Conservation (phyloP, 2,113 vertebrate genomes). For the Candoia aspera region DNA sequence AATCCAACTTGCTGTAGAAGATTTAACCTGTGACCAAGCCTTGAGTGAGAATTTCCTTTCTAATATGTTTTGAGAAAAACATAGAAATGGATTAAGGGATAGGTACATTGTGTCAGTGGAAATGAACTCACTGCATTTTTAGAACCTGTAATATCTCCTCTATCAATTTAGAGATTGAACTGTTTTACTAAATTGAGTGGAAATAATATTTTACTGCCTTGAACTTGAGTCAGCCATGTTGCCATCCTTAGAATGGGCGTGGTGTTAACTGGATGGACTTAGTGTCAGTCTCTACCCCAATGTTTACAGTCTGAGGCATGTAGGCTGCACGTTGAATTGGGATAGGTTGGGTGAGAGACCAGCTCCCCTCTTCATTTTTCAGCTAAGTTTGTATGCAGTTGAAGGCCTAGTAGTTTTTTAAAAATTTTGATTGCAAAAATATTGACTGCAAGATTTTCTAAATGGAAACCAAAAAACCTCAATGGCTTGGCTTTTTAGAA, state of each 20-base stretch:
- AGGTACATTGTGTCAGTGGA: background rate
- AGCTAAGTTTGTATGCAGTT: background rate
- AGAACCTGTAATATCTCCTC: background rate
- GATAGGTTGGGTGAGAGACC: too few species aligned
- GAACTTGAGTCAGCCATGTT: too few species aligned
- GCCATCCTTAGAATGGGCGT: background rate
- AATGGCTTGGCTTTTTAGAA: background rate
- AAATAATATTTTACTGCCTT: background rate
- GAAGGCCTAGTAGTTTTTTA: background rate
- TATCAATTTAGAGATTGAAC: background rate
- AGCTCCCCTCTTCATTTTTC: background rate
- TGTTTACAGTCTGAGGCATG: background rate
- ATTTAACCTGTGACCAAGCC: background rate
- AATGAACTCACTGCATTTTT: background rate
- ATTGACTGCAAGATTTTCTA: background rate
- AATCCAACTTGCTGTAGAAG: background rate
- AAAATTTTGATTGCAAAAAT: background rate
- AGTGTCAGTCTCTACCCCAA: background rate
- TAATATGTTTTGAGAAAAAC: background rate
- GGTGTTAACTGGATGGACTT: background rate
- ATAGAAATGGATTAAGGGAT: background rate
- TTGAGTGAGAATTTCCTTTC: rapidly evolving
- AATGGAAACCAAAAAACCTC: background rate
- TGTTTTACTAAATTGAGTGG: background rate
- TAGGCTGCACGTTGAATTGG: background rate